These are phyloP conservation scores for Tupiocoris notatus DNA, from an alignment of 2,888 invertebrate species.

Conservation along the genomic window DNA sequence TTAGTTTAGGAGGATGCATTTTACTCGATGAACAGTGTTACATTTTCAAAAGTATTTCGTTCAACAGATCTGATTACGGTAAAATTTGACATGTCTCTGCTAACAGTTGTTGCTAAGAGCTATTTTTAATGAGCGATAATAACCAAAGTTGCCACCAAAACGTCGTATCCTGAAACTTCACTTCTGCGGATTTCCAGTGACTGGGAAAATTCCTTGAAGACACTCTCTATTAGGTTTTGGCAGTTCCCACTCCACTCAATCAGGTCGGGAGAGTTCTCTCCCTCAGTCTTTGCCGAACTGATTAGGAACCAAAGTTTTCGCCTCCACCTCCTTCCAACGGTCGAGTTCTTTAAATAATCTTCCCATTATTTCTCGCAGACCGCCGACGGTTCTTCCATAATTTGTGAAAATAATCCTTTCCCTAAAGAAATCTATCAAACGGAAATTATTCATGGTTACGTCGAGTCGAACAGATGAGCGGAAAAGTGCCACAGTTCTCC, in stretches of 20 bases:
- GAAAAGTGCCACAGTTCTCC: not conserved
- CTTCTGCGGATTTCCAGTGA: no score
- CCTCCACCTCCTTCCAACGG: not conserved
- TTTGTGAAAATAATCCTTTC: not conserved
- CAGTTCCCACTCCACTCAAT: not conserved
- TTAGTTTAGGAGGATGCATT: no score
- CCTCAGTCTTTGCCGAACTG: not conserved
- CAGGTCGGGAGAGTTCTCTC: no score
- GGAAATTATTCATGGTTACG: not conserved
- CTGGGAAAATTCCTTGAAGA: not conserved
- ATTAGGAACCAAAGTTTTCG: constrained; percentile 33
- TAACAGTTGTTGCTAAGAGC: no score
- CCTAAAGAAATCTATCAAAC: not conserved
- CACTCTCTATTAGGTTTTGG: not conserved
- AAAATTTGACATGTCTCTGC: no score
- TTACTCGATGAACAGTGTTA: no score
- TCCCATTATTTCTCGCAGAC: constrained; percentile 25
- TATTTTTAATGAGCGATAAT: no score
- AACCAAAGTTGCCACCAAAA: no score
- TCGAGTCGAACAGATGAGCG: not conserved
- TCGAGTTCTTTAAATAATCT: constrained; percentile 31
- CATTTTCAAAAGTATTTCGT: no score
- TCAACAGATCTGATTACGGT: no score
- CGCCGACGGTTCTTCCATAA: not conserved
- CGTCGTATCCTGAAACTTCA: no score